Conservation (phyloP, 2,113 vertebrate species). For the Pseudorectes ferrugineus region DNA sequence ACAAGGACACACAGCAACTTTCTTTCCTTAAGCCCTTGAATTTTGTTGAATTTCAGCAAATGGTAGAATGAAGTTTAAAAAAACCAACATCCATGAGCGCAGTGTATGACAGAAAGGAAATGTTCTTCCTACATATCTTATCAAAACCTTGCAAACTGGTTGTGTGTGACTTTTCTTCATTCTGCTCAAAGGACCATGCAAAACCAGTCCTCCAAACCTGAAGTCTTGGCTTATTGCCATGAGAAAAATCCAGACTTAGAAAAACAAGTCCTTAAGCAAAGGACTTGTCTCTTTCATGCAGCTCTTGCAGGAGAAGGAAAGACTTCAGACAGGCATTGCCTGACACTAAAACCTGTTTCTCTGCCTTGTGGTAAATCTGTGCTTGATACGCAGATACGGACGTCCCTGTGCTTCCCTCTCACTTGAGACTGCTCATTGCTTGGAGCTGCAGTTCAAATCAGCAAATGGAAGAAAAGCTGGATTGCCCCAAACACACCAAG, state of each 20-base stretch:
- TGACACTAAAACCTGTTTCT: constrained; percentile 13
- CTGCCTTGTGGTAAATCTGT: constrained; percentile 4
- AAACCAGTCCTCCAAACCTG: neutral
- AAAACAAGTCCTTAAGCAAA: constrained; percentile 1
- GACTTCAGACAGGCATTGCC: neutral
- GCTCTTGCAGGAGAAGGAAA: neutral
- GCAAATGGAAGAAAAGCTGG: neutral
- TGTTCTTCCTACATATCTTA: neutral
- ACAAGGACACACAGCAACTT: neutral
- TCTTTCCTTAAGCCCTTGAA: neutral
- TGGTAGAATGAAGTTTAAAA: neutral
- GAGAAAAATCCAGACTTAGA: neutral
- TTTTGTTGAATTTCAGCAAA: neutral
- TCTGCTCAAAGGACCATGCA: neutral
- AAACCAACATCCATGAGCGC: neutral
- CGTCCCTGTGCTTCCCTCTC: neutral
- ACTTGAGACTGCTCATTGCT: neutral
- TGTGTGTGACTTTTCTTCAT: neutral
- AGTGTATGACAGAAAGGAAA: neutral
- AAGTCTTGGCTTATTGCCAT: neutral
- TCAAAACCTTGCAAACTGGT: neutral
- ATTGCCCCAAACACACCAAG: neutral
- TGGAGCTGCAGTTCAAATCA: neutral
- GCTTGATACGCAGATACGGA: neutral
- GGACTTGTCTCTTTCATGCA: neutral